Evolutionary conservation across 2,888 invertebrate genomes (phyloP), one percentile per base, ranked within the genome.

Genomic region (Auanema freiburgensis): DNA sequence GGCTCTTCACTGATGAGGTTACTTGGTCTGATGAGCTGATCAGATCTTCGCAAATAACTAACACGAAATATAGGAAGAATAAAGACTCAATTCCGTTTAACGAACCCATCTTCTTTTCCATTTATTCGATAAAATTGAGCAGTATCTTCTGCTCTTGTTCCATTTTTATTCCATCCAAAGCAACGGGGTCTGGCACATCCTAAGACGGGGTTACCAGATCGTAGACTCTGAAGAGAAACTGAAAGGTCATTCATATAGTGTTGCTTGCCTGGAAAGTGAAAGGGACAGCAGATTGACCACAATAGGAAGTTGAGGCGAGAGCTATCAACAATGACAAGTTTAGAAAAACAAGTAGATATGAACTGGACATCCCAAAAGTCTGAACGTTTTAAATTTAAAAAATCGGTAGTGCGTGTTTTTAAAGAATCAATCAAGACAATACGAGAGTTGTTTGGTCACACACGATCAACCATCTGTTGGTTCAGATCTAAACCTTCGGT

Each of bases 101-200:
- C 57, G 23, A 56, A 68, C 42, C 76, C 76, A 63, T 77, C 76
- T 44, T 77, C 76, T 53, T 77, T 74, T 10, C 67, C 72, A 23
- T 71, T 69, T 2, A 77, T 72, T 42, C 73, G 64, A 46, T 77
- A 77, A 62, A 77, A 77, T 46, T 73, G 71, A 42, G 74, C 74
- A 5, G 70, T 66, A 44, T 77, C 76, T n/a, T 67, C 73, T 23
- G 68, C 72, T 59, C 72, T 52, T 1, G 69, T 70, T 51, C 76
- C 74, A 59, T 74, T 71, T 8, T 63, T 64, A 50, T 65, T 71
- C 70, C 72, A 73, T 51, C 74, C 74, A 57, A 77, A 77, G 21
- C 76, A 77, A 8, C 69, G 66, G 14, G 76, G 76, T 50, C 76
- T 51, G 1, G 76, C 76, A 57, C 76, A 77, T 41, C 76, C 76